Evolutionary conservation across 1,140 invertebrate species (phyloP).

Genomic region (Mercenaria mercenaria): DNA sequence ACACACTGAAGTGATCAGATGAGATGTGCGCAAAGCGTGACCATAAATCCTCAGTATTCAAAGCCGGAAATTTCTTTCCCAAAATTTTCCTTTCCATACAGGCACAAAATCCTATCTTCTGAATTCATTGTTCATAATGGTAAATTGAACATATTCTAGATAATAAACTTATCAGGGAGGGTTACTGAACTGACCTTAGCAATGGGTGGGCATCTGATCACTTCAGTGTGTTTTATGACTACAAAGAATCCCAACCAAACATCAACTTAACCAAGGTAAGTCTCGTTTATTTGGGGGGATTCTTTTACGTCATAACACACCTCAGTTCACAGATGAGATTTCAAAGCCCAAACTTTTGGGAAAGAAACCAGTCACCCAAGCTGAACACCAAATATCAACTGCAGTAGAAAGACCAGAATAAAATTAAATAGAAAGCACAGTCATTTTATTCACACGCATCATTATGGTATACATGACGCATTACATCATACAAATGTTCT

Average conservation of each 20-base stretch:
- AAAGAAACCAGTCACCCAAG: background rate
- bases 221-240: background rate
- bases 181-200: background rate
- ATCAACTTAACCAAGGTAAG: constrained; percentile 24
- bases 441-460: background rate
- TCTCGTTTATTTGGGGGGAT: constrained; percentile 18
- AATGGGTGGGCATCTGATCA: background rate
- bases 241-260: constrained; percentile 18
- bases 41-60: background rate
- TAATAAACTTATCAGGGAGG: background rate
- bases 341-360: background rate
- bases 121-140: background rate
- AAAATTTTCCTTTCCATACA: background rate
- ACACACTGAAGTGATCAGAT: background rate
- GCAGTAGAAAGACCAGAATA: background rate
- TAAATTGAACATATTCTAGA: background rate
- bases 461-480: too few species aligned
- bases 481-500: background rate
- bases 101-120: background rate
- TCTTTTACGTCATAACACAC: constrained; percentile 12
- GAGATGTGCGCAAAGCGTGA: constrained; percentile 16
- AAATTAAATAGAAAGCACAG: background rate
- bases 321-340: constrained; percentile 1
- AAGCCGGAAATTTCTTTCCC: background rate
- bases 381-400: background rate